Evolutionary conservation across 2,888 invertebrate species (phyloP), one percentile per base, ranked within the genome.

Genomic region (Diaperis boleti): DNA sequence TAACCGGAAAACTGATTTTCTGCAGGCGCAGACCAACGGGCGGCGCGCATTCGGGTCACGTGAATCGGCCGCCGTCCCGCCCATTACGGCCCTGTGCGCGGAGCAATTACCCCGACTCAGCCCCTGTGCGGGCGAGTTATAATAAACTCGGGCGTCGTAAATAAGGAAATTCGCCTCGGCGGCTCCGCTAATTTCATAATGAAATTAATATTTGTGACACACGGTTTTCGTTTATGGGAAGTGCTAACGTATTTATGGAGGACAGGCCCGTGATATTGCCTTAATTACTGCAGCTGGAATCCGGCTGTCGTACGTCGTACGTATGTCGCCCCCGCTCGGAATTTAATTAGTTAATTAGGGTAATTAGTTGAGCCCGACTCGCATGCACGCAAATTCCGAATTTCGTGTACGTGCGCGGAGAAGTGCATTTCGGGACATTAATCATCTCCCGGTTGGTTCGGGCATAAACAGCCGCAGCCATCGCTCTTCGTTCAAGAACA

Each of bases 281-380:
- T 74, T 75, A 75, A 76, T 76, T 75, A 72, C 74, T 68, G 69
- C 71, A 72, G 71, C 66, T 62, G 66, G 69, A 69, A 72, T 70
- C 68, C 68, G 67, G 69, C 71, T 73, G 74, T 72, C 72, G 72
- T 70, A 67, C 61, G 62, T 69, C 66, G 57, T 49, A 47, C 54
- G 59, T 62, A 59, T 39, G 59, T 50, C 60, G 42, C 60, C 54
- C 56, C 54, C 10, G 44, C 50, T 26, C 60, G 62, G 75, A 78
- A 78, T 78, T 79, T 79, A 79, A 79, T 79, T 80, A 79, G 77
- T 77, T 79, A 79, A 80, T 79, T 79, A 79, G 77, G 69, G 74
- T 78, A 79, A 79, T 80, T 80, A 79, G 75, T 74, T 75, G 76
- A 76, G 76, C 56, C 45, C 17, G 13, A 56, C 74, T 77, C 72